Conservation (phyloP, 2,888 invertebrate genomes). For the Coenonympha arcania region DNA sequence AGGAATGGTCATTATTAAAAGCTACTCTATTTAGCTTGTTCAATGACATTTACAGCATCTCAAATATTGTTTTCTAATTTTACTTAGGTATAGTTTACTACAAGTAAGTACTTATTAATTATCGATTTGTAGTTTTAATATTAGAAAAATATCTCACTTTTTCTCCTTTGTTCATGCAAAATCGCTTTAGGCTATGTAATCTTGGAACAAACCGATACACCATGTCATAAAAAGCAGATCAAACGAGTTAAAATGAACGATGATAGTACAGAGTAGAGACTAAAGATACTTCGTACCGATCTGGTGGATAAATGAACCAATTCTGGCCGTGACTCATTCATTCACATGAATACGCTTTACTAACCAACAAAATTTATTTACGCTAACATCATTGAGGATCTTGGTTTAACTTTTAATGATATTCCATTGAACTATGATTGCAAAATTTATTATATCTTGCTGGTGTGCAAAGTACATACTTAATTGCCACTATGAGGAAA, state of each 20-base stretch:
- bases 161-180: too few relatives aligned
- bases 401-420: conserved; percentile 12
- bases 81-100: too few relatives aligned
- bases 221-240: conserved; percentile 13
- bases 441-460: background rate
- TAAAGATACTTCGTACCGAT: conserved; percentile 40
- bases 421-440: conserved; percentile 14
- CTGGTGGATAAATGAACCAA: conserved; percentile 55
- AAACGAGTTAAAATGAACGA: conserved; percentile 30
- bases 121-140: too few relatives aligned
- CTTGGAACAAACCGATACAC: too few relatives aligned
- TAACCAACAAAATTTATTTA: conserved; percentile 50
- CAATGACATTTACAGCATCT: conserved; percentile 9
- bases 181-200: too few relatives aligned
- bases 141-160: too few relatives aligned
- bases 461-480: background rate
- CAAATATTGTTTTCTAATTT: conserved; percentile 1
- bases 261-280: too few relatives aligned
- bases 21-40: too few relatives aligned
- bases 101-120: too few relatives aligned
- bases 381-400: conserved; percentile 39
- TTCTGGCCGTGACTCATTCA: conserved; percentile 64
- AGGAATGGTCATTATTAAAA: too few relatives aligned
- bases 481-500: too few relatives aligned
- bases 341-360: conserved; percentile 60